Percentiles rank a stretch among this genome's conserved stretches.
phyloP scores from a whole-genome alignment of 2,113 vertebrate species.

The Noturus placidus region DNA sequence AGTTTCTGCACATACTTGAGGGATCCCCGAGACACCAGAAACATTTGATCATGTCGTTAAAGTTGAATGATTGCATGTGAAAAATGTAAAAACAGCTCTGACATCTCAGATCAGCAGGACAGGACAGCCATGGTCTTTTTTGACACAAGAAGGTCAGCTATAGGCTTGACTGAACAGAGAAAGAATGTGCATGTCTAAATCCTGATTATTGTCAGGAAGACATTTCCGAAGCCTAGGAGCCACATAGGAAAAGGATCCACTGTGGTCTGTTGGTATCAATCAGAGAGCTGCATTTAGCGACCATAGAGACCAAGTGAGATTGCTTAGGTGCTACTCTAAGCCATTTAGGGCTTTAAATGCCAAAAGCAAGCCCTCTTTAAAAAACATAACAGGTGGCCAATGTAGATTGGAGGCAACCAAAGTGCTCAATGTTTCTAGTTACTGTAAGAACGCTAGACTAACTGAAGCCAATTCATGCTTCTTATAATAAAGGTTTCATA shows the following conservation, averaged over 20 bases:
- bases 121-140: background rate
- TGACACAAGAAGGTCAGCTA: background rate
- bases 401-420: background rate
- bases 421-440: background rate
- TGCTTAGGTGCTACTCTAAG: constrained; percentile 20
- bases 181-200: background rate
- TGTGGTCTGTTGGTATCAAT: constrained; percentile 19
- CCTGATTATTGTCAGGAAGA: background rate
- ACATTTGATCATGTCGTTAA: background rate
- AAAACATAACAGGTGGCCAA: background rate
- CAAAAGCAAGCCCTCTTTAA: background rate
- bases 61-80: background rate
- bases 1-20: background rate
- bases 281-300: constrained; percentile 21
- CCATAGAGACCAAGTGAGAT: constrained; percentile 19
- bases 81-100: background rate
- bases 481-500: background rate
- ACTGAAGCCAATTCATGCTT: background rate
- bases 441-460: background rate
- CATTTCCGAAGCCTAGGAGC: background rate
- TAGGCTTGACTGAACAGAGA: background rate
- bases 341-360: constrained; percentile 16
- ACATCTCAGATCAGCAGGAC: background rate
- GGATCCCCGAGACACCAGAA: background rate
- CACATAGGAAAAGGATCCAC: background rate